phyloP scores from a whole-genome alignment of 1,140 invertebrate genomes.

The Helicoverpa zea region DNA sequence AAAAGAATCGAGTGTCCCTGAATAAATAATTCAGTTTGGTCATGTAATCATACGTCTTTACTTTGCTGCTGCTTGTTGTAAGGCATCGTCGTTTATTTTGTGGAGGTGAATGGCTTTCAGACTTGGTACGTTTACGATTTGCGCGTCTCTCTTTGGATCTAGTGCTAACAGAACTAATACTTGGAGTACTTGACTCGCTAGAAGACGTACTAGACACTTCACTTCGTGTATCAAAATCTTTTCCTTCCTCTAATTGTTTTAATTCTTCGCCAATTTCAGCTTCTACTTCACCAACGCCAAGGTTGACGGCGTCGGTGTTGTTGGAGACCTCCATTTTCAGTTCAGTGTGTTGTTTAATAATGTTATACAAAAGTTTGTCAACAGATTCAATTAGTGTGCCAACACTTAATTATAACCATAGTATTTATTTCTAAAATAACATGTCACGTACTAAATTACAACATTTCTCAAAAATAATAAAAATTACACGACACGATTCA shows the following conservation, averaged over 20 bases:
- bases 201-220: slow-evolving; percentile 92
- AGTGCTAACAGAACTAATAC: slow-evolving; percentile 91
- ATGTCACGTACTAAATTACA: slow-evolving; percentile 1
- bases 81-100: slow-evolving; percentile 85
- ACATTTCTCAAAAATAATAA: slow-evolving; percentile 5
- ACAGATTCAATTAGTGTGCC: slow-evolving; percentile 6
- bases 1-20: slow-evolving; percentile 97
- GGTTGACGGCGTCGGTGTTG: slow-evolving; percentile 89
- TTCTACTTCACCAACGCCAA: slow-evolving; percentile 90
- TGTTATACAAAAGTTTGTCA: not conserved
- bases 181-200: slow-evolving; percentile 90
- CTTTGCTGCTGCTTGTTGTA: slow-evolving; percentile 76
- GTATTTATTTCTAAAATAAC: slow-evolving; percentile 7
- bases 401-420: slow-evolving; percentile 18
- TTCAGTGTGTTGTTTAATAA: slow-evolving; percentile 36
- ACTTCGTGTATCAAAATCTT: slow-evolving; percentile 91
- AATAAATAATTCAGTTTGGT: slow-evolving; percentile 98
- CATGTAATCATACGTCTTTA: slow-evolving; percentile 94
- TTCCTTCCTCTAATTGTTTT: slow-evolving; percentile 89
- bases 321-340: slow-evolving; percentile 84
- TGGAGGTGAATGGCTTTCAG: slow-evolving; percentile 85
- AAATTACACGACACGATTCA: slow-evolving; percentile 35
- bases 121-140: slow-evolving; percentile 85
- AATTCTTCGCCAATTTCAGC: slow-evolving; percentile 91
- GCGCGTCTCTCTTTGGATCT: slow-evolving; percentile 86